These are phyloP conservation scores for Morelia viridis DNA, from an alignment of 2,797 vertebrate genomes.

Conservation along the genomic window DNA sequence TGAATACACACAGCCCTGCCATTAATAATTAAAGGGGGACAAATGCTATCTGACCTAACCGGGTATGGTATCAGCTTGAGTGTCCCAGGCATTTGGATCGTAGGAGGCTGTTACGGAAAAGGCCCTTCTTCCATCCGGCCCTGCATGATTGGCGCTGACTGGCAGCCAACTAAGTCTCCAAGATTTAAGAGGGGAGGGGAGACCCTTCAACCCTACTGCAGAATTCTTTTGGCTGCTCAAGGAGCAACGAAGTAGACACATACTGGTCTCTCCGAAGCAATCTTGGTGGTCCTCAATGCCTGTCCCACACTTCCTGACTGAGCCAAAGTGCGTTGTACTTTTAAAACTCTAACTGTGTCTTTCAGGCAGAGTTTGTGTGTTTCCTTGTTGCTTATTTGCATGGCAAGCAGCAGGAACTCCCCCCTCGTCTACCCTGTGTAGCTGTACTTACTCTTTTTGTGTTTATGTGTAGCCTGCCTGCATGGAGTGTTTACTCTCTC, in stretches of 20 bases:
- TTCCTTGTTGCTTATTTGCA: conserved; percentile 57
- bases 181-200: background rate
- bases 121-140: background rate
- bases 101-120: background rate
- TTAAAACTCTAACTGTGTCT: conserved; percentile 30
- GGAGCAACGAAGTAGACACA: no score
- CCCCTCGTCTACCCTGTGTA: background rate
- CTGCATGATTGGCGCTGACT: background rate
- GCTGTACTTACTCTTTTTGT: conserved; percentile 24
- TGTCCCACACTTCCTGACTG: conserved; percentile 17
- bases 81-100: background rate
- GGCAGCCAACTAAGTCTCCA: background rate
- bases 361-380: conserved; percentile 2
- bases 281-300: background rate
- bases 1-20: conserved; percentile 2
- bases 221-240: no score
- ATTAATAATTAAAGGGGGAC: background rate
- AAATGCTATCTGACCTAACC: background rate
- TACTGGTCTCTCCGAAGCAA: background rate
- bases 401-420: conserved; percentile 52
- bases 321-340: conserved; percentile 46
- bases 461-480: conserved; percentile 71
- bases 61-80: background rate
- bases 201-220: background rate
- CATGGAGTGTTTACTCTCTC: conserved; percentile 74